Percentiles rank a stretch among this genome's conserved stretches.
Evolutionary conservation across 2,888 invertebrate species (phyloP).

Genomic region (Nudaria mundana): DNA sequence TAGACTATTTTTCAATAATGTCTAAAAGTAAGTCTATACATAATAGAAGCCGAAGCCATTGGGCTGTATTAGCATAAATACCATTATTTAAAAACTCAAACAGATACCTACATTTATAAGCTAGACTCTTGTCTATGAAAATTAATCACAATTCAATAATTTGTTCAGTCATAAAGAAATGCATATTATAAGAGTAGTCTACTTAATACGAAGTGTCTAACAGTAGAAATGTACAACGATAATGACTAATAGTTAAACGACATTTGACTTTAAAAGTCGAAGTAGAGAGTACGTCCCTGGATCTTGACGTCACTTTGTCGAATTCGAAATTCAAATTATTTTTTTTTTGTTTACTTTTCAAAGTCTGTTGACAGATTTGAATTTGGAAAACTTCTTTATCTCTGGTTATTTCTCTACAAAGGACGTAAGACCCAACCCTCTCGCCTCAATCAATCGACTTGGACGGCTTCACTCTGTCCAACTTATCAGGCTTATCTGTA

Average conservation of each 20-base stretch:
- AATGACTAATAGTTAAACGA: slow-evolving; percentile 36
- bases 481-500: slow-evolving; percentile 58
- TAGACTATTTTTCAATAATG: slow-evolving; percentile 18
- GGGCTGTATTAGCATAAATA: no score
- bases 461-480: slow-evolving; percentile 72
- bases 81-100: no score
- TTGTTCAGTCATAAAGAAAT: slow-evolving; percentile 32
- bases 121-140: no score
- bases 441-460: slow-evolving; percentile 68
- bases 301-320: slow-evolving; percentile 17
- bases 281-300: slow-evolving; percentile 24
- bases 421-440: slow-evolving; percentile 12
- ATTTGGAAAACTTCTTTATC: no score
- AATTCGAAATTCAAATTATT: slow-evolving; percentile 1
- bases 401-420: slow-evolving; percentile 18
- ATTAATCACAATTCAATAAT: no score
- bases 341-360: no score
- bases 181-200: slow-evolving; percentile 39
- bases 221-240: slow-evolving; percentile 56
- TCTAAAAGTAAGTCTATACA: background rate
- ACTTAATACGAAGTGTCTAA: slow-evolving; percentile 54
- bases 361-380: no score
- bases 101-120: no score
- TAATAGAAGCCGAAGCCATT: background rate
- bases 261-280: slow-evolving; percentile 27